Percentiles rank a stretch among this genome's conserved stretches.
Evolutionary conservation across 2,888 invertebrate species (phyloP).

Genomic region (Hydroisotoma schaefferi): DNA sequence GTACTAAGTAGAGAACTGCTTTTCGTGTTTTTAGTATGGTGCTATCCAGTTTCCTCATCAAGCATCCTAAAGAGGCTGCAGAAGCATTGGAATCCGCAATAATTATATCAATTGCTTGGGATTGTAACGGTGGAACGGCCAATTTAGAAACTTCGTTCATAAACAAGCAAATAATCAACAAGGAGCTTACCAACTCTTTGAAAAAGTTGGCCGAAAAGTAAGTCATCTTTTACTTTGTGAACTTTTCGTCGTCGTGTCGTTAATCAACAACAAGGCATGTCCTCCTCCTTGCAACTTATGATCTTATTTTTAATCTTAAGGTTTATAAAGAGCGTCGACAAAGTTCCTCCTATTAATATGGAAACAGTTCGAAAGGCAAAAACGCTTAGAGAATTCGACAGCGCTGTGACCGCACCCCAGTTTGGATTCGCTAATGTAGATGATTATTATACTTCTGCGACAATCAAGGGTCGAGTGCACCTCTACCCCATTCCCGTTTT

Average conservation of each 20-base stretch:
- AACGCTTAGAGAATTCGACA: conserved; percentile 77
- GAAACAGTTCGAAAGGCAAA: conserved; percentile 48
- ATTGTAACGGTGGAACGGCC: conserved; percentile 66
- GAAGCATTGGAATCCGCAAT: conserved; percentile 64
- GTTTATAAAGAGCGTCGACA: conserved; percentile 18
- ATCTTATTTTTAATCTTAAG: conserved; percentile 4
- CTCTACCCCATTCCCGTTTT: conserved; percentile 70
- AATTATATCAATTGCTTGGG: conserved; percentile 75
- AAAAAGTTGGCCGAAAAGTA: conserved; percentile 26
- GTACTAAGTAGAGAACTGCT: no score
- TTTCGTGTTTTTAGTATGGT: conserved; percentile 27
- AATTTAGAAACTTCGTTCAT: conserved; percentile 65
- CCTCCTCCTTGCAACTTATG: neutral
- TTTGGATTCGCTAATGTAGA: conserved; percentile 77
- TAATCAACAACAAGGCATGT: no score
- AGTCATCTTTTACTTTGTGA: no score
- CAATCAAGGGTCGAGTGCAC: conserved; percentile 69
- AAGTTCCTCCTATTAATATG: conserved; percentile 17
- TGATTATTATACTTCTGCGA: conserved; percentile 72
- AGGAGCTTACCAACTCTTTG: conserved; percentile 22
- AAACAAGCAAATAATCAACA: conserved; percentile 32
- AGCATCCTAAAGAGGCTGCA: conserved; percentile 51
- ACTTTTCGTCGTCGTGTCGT: no score
- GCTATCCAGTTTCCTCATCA: conserved; percentile 24
- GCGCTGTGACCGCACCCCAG: conserved; percentile 72